Base-by-base conservation (phyloP, 2,888 invertebrate species). In the Morpho deidamia region DNA sequence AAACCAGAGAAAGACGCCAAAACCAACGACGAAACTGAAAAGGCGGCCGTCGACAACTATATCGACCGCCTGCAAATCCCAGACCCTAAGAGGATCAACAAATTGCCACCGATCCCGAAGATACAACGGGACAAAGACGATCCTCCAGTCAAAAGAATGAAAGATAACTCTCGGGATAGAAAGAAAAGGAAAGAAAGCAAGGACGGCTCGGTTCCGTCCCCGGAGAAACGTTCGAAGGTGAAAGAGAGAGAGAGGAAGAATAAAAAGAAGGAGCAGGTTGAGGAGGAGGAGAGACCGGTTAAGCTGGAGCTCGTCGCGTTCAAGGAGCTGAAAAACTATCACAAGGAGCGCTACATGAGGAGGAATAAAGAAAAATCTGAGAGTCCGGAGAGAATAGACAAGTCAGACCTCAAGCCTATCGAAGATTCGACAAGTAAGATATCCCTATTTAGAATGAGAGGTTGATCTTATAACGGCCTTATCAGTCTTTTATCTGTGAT, bases 331-430 rank as follows among this genome's bases (percentile, higher is more conserved):
- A 91, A 91, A 70, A 88, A 86, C 62, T 90, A 89, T 64, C 82
- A 88, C 71, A 91, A 91, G 79, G 91, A 91, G 68, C 89, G 93
- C 52, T 94, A 94, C 84, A 90, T 93, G 73, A 85, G 93, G 53
- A 89, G 94, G 53, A 93, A 93, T 76, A 86, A 91, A 61, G 91
- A 92, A 60, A 89, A 86, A 64, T 92, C 91, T 32, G 87, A 90
- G 68, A 93, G 92, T 76, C 92, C 91, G 34, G 91, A 91, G 64
- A 76, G 64, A 37, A 61, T 60, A 32, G 67, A 61, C 33, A 60
- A 51, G 41, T 62, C 59, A 43, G 61, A 56, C 2, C 55, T 32
- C 38, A 60, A 56, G 47, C 60, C 64, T 32, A 14, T 61, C 53
- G 59, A 64, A 64, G 64, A 64, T 44, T 45, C 85, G 58, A 70